Evolutionary conservation across 2,888 invertebrate species (phyloP), one percentile per base, ranked within the genome.

Genomic region (Apotomis turbidana): DNA sequence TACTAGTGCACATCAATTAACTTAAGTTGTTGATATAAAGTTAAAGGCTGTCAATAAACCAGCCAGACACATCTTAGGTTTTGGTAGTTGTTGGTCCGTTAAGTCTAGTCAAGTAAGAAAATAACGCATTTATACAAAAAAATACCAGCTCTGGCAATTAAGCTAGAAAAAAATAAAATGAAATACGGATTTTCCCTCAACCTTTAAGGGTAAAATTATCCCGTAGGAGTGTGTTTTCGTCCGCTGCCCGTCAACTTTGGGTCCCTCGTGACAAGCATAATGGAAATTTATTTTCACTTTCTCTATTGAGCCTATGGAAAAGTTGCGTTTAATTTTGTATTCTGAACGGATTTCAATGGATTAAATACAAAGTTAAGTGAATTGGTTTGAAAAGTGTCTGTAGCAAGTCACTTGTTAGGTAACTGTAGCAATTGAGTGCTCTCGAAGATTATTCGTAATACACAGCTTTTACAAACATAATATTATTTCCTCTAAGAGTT

Each of bases 251-350:
- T 73, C 76, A 77, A 78, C 79, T 74, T 74, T 75, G 76, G 78
- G 78, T 81, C 82, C 76, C 78, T 78, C 79, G 79, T 78, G 81
- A 81, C 79, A 79, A 51, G 76, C 75, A 75, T 85, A 84, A 86
- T 85, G 80, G 76, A 81, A 84, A 85, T 85, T 83, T 85, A 85
- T 84, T 83, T 80, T 77, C 79, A 75, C 77, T 78, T 79, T 13
- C 63, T 12, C 27, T 57, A 12, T 38, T 41, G 71, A 67, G 51
- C 27, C 55, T 55, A 64, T 57, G 46, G 55, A 8, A 8, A 66
- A 55, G 27, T 54, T 54, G 52, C 12, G 41, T 57, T 66, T 57
- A 57, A 66, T 66, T 66, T 66, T 13, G 57, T 66, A 57, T 57
- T 66, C 27, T 5, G 27, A 64, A 55, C 27, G 12, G 44, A 66